Evolutionary conservation across 2,113 vertebrate species (phyloP), one percentile per base, ranked within the genome.

Genomic region (Pantherophis guttatus): DNA sequence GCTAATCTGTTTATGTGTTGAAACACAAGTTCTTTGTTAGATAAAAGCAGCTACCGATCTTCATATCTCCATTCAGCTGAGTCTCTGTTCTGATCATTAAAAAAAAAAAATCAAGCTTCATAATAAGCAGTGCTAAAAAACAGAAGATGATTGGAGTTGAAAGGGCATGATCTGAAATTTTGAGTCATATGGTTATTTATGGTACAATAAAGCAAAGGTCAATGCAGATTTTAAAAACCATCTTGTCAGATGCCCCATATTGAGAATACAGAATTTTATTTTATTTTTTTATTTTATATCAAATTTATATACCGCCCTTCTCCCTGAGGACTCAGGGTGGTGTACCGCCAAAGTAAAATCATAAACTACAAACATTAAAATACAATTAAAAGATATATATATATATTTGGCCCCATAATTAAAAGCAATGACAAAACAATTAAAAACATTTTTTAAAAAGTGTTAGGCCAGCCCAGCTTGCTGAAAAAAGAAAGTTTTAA

Each of bases 1-100:
- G 52, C 88, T 90, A 89, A 92, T 94, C 91, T 94, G 33, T 81
- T 81, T 81, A 81, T 81, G 90, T 33, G 93, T 70, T 48, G 90
- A 91, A 24, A 92, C 90, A 15, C 55, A 90, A 88, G 0, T 86
- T n/a, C 26, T 26, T 24, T 0, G 0, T 21, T 86, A 0, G 53
- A 75, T 3, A 23, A 33, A 44, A 13, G 53, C 3, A 29, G 86
- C 17, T 81, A 86, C 90, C n/a, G 3, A 44, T 87, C 88, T 1
- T 86, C 15, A 1, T 39, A 44, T 86, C 59, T 70, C 65, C 29
- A 39, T 81, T 39, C 70, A 39, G 33, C 33, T 21, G 75, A 81
- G 17, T 81, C 75, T 81, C 17, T 81, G 17, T 81, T 81, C 75
- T 81, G 33, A 81, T 81, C 75, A 81, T 39, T 81, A 17, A 44